Conservation (phyloP, 2,113 vertebrate genomes). For the Amblyornis subalaris region DNA sequence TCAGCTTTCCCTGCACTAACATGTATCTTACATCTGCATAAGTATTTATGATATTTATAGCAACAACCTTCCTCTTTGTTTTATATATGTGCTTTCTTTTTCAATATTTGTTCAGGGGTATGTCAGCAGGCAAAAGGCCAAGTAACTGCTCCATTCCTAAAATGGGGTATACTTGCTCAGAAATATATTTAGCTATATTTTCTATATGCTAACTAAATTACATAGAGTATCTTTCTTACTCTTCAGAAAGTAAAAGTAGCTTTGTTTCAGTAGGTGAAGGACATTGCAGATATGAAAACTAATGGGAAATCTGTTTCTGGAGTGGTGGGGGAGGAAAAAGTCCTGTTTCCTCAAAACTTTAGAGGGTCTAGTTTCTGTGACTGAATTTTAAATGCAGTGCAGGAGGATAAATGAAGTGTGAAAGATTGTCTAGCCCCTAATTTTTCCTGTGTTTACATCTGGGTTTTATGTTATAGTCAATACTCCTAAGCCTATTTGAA, state of each 20-base stretch:
- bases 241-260: background rate
- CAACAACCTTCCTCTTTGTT: background rate
- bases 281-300: background rate
- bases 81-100: background rate
- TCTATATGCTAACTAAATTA: background rate
- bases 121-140: background rate
- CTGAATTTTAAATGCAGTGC: background rate
- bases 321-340: background rate
- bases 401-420: slow-evolving; percentile 8
- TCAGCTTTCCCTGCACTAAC: background rate
- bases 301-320: background rate
- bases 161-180: background rate
- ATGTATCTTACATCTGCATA: background rate
- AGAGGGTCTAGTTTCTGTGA: background rate
- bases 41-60: background rate
- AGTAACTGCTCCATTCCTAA: background rate
- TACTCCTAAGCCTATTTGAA: slow-evolving; percentile 4
- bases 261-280: background rate
- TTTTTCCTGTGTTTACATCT: slow-evolving; percentile 23
- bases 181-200: background rate
- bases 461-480: background rate
- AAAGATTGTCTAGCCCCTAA: background rate
- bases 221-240: background rate
- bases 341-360: background rate
- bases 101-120: background rate